phyloP scores from a whole-genome alignment of 2,888 invertebrate genomes.

The Cremastinae sp. region DNA sequence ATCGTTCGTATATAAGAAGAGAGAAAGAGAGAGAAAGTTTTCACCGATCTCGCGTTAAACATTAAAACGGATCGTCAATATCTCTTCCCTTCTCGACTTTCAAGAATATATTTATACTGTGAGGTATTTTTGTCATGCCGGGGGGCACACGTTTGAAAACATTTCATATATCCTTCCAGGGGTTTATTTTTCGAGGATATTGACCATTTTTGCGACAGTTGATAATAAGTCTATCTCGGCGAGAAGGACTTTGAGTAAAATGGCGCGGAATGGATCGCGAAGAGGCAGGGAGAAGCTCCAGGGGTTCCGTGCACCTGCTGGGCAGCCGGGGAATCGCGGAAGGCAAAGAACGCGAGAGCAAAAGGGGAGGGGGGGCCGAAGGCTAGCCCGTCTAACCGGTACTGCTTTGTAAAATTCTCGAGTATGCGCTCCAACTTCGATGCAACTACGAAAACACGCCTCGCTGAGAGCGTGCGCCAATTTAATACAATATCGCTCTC shows the following conservation, averaged over 20 bases:
- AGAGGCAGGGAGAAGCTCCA: conserved; percentile 51
- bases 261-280: conserved; percentile 32
- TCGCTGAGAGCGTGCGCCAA: too few species aligned
- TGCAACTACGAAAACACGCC: conserved; percentile 27
- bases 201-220: too few species aligned
- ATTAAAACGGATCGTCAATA: too few species aligned
- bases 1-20: conserved; percentile 49
- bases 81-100: too few species aligned
- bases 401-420: conserved; percentile 74
- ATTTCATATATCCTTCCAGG: too few species aligned
- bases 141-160: too few species aligned
- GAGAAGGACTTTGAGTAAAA: conserved; percentile 22
- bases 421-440: conserved; percentile 72
- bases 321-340: conserved; percentile 71
- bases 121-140: too few species aligned
- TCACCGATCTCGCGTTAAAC: conserved; percentile 39
- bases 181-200: too few species aligned
- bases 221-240: conserved; percentile 3
- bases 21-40: conserved; percentile 31
- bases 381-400: conserved; percentile 76
- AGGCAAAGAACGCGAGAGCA: too few species aligned
- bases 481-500: too few species aligned
- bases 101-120: too few species aligned
- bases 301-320: conserved; percentile 71
- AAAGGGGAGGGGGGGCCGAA: conserved; percentile 68